A percentile compares a stretch with the other conserved stretches of the same genome.
Conservation (phyloP, 2,113 vertebrate genomes). For the Heterocephalus glaber region DNA sequence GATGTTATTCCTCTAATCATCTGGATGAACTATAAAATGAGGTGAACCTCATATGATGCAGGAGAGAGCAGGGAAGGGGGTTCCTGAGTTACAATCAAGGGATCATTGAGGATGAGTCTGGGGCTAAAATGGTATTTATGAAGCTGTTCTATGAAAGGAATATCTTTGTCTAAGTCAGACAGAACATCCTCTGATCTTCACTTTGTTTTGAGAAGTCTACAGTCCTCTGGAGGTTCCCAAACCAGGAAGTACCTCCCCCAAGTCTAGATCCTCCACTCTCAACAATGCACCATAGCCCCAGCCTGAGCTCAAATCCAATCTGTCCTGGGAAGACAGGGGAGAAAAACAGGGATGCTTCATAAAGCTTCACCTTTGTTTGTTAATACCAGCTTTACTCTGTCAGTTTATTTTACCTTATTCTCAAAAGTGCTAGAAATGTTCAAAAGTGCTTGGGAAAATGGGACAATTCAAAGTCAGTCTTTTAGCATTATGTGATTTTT, state of each 20-base stretch:
- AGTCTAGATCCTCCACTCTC: neutral
- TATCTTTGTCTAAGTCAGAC: neutral
- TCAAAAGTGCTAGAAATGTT: neutral
- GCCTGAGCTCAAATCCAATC: neutral
- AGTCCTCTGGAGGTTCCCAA: neutral
- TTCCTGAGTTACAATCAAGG: neutral
- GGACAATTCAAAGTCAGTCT: neutral
- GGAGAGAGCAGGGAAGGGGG: neutral
- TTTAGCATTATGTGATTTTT: conserved; percentile 27
- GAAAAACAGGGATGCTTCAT: neutral
- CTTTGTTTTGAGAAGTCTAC: neutral
- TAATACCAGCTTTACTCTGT: neutral
- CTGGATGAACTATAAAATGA: neutral
- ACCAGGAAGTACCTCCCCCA: neutral
- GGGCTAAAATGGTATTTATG: neutral
- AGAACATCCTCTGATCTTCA: neutral
- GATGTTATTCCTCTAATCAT: neutral
- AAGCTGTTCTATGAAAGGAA: neutral
- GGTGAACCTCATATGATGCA: neutral
- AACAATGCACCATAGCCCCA: neutral
- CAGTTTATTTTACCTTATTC: neutral
- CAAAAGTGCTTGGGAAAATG: neutral
- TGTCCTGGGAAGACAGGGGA: neutral
- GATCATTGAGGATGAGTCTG: neutral
- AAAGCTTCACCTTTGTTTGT: neutral